These are phyloP conservation scores for Merluccius polli DNA, from an alignment of 2,797 vertebrate species.

Conservation along the genomic window DNA sequence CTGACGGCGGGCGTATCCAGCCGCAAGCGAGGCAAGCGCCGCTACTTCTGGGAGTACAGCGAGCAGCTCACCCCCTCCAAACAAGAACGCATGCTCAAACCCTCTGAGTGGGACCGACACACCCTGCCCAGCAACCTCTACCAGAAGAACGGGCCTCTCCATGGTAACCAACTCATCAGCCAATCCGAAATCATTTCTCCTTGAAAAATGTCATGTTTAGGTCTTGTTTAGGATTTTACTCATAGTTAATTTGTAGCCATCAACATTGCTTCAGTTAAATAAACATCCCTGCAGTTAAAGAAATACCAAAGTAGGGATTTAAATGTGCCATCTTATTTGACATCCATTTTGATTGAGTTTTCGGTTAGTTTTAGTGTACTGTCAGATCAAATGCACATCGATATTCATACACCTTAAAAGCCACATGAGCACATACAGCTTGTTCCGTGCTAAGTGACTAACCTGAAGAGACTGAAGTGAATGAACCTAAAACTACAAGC, in stretches of 20 bases:
- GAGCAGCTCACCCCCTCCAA: conserved; percentile 91
- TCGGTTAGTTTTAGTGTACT: neutral
- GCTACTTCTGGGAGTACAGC: conserved; percentile 99
- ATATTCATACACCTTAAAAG: neutral
- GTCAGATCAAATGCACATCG: neutral
- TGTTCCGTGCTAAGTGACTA: too few species aligned
- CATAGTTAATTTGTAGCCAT: too few species aligned
- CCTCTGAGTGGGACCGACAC: conserved; percentile 93
- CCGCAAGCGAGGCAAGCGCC: conserved; percentile 89
- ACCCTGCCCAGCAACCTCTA: conserved; percentile 98
- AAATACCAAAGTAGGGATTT: too few species aligned
- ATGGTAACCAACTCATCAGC: conserved; percentile 70
- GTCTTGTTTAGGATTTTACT: too few species aligned
- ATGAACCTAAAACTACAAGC: neutral
- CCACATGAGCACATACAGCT: too few species aligned
- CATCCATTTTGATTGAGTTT: neutral
- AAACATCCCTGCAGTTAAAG: too few species aligned
- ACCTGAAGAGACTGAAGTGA: neutral
- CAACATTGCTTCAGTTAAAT: too few species aligned
- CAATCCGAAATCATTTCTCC: too few species aligned
- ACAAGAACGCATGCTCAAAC: conserved; percentile 92
- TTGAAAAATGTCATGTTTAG: too few species aligned
- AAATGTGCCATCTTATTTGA: too few species aligned
- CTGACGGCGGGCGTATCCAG: conserved; percentile 85
- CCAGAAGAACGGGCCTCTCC: conserved; percentile 95